A percentile compares a stretch with the other conserved stretches of the same genome.
These are phyloP conservation scores for Montipora cactus DNA, from an alignment of 64 coral and sea anemone genomes.

Conservation along the genomic window DNA sequence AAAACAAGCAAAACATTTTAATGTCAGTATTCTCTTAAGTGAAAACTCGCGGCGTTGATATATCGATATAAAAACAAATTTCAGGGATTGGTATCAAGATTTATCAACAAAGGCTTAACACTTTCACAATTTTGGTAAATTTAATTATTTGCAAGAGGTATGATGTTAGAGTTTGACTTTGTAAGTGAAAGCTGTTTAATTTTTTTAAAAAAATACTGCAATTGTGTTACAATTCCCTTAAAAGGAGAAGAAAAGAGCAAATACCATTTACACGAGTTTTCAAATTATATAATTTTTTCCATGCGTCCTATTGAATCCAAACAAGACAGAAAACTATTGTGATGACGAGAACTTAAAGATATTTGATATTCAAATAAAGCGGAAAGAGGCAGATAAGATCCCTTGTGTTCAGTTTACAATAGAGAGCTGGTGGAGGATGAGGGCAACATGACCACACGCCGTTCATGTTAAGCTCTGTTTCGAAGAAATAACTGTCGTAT, in stretches of 20 bases:
- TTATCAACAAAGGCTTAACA: constrained; percentile 32
- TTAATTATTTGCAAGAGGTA: constrained; percentile 37
- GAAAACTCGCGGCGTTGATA: neutral
- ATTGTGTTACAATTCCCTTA: neutral
- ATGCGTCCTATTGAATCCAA: constrained; percentile 3
- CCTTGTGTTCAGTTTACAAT: neutral
- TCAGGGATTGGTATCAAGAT: neutral
- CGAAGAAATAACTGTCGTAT: constrained; percentile 5
- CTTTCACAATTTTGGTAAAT: neutral
- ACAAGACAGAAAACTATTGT: constrained; percentile 11
- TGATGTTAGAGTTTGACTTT: neutral
- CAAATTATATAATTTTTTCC: neutral
- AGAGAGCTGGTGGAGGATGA: neutral
- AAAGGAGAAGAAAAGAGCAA: neutral
- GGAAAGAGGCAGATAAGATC: constrained; percentile 25
- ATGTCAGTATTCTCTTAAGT: neutral
- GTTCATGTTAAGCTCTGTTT: neutral
- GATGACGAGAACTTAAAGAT: constrained; percentile 6
- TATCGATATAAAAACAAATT: neutral
- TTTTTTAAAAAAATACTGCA: neutral
- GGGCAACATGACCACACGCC: neutral
- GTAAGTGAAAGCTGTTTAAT: neutral
- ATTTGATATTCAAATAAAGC: constrained; percentile 24
- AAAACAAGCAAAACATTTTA: neutral
- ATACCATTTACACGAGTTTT: neutral